These are phyloP conservation scores for Zenarchopterus dispar DNA, from an alignment of 2,797 vertebrate genomes.

Conservation along the genomic window DNA sequence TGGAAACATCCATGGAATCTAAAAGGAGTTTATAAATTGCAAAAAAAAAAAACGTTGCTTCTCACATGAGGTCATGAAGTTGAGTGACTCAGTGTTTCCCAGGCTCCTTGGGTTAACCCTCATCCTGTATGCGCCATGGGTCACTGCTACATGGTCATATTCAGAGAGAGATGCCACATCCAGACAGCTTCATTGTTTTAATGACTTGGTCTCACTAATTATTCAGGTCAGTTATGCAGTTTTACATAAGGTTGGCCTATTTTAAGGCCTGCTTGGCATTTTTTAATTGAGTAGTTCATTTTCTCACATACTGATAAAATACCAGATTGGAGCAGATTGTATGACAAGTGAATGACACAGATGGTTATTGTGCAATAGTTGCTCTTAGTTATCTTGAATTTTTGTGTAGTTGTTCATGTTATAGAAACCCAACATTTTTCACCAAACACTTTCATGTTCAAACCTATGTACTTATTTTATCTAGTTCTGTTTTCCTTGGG, in stretches of 20 bases:
- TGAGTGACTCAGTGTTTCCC: conserved; percentile 32
- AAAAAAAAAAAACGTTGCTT: background rate
- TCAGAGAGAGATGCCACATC: conserved; percentile 39
- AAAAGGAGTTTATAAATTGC: background rate
- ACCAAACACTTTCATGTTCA: too few relatives aligned
- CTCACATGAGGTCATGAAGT: background rate
- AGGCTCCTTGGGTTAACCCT: conserved; percentile 5
- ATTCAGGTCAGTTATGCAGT: conserved; percentile 55
- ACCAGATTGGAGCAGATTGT: too few relatives aligned
- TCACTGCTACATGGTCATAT: conserved; percentile 57
- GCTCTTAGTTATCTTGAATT: too few relatives aligned
- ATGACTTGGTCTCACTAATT: conserved; percentile 49
- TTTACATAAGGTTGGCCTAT: conserved; percentile 56
- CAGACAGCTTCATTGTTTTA: conserved; percentile 63
- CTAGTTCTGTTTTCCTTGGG: too few relatives aligned
- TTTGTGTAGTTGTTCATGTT: too few relatives aligned
- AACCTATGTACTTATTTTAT: too few relatives aligned
- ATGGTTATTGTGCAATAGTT: too few relatives aligned
- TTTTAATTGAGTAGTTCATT: conserved; percentile 14
- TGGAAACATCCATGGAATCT: background rate
- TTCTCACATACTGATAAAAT: too few relatives aligned
- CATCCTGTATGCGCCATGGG: conserved; percentile 23
- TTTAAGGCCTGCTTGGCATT: conserved; percentile 43
- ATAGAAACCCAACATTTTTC: too few relatives aligned
- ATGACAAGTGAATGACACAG: too few relatives aligned